Evolutionary conservation across 2,113 vertebrate species (phyloP), one percentile per base, ranked within the genome.

Genomic region (Paramormyrops kingsleyae): DNA sequence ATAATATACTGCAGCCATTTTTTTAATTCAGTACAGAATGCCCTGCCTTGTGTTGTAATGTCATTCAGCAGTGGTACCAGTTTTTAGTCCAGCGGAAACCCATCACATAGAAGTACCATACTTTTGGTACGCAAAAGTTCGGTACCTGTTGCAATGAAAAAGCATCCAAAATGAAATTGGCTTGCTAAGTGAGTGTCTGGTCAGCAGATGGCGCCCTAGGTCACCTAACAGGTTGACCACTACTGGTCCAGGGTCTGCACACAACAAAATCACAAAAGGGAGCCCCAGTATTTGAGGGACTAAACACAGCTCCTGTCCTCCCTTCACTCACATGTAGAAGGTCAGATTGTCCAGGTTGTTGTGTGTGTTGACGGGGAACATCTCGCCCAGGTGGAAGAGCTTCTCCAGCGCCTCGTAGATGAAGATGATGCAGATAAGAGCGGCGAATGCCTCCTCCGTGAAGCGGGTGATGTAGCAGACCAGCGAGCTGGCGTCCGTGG

Each of bases 361-460:
- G 95, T 97, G 95, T 96, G 96, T 98, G 93, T 99, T 98, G 94
- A 98, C 96, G 13, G 96, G 95, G 92, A 96, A 99, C 31, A 94
- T 83, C 94, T 98, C 96, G 94, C 97, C 97, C 92, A 99, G 95
- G 92, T 98, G 95, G 92, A 98, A 96, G 88, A 99, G 96, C 91
- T 99, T 99, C 96, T 99, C 98, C 89, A 99, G 92, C 52, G 98
- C 98, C 93, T 99, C 98, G 0, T 99, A 99, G 94, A 99, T 99
- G 94, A 99, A 99, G 95, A 99, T 99, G 93, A 99, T 97, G 94
- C 98, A 99, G 96, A 99, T 99, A 88, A 99, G 97, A 0, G 98
- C 96, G 21, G 98, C 98, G 62, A 99, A 99, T 89, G 98, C 97
- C 91, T 99, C 98, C 92, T 99, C 98, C 21, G 98, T 99, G 93